These are phyloP conservation scores for Ginglymostoma cirratum DNA, from an alignment of 2,113 vertebrate genomes.

Conservation along the genomic window DNA sequence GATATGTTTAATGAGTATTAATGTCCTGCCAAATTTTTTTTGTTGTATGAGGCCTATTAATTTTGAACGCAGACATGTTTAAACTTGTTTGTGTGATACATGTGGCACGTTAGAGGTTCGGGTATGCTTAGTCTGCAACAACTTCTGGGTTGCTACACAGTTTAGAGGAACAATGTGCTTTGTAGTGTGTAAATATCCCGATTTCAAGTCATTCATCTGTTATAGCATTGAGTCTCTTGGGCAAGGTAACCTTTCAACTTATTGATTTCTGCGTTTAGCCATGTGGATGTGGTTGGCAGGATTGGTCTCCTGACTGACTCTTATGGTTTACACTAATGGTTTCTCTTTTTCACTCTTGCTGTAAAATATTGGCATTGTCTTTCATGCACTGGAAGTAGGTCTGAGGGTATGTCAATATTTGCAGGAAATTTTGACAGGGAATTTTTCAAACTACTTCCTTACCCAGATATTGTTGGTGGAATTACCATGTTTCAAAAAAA, in stretches of 20 bases:
- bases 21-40: too few relatives aligned
- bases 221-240: not conserved
- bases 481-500: not conserved
- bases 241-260: not conserved
- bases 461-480: not conserved
- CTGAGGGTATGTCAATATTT: not conserved
- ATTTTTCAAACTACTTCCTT: not conserved
- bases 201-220: not conserved
- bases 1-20: not conserved
- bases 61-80: too few relatives aligned
- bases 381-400: not conserved
- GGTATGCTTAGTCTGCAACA: too few relatives aligned
- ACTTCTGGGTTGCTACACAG: too few relatives aligned
- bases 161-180: too few relatives aligned
- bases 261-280: not conserved
- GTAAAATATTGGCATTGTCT: not conserved
- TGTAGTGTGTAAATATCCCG: not conserved
- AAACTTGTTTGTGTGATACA: too few relatives aligned
- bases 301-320: not conserved
- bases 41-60: too few relatives aligned
- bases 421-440: not conserved
- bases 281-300: not conserved
- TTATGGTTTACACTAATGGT: not conserved
- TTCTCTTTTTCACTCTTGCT: not conserved
- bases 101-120: too few relatives aligned